Evolutionary conservation across 1,140 invertebrate species (phyloP).

Genomic region (Drosophila murphyi): DNA sequence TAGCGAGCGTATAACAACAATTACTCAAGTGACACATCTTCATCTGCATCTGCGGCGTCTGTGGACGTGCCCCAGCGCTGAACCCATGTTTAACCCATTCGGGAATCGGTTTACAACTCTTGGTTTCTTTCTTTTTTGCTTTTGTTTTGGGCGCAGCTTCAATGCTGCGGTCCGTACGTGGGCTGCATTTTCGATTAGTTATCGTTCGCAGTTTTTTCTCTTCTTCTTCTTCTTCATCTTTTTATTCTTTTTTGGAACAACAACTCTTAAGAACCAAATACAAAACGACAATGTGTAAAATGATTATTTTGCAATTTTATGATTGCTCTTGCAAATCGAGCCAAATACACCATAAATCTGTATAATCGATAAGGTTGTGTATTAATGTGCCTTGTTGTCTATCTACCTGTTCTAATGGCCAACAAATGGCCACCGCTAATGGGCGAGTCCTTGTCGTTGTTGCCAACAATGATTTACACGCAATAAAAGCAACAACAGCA

Average conservation of each 20-base stretch:
- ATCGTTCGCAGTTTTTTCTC: background rate
- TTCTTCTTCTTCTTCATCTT: too few relatives aligned
- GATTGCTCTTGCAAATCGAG: background rate
- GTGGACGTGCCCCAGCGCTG: conserved; percentile 52
- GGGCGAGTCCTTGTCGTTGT: conserved; percentile 42
- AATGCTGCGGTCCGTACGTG: conserved; percentile 63
- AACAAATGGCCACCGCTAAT: conserved; percentile 20
- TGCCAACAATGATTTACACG: conserved; percentile 67
- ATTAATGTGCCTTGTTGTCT: background rate
- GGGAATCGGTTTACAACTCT: conserved; percentile 15
- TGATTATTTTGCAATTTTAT: conserved; percentile 2
- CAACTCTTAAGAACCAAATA: too few relatives aligned
- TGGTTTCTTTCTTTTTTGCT: background rate
- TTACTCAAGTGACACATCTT: conserved; percentile 83
- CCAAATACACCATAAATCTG: conserved; percentile 4
- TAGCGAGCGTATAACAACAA: conserved; percentile 62
- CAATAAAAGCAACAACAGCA: conserved; percentile 64
- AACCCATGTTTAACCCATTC: conserved; percentile 10
- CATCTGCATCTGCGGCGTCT: conserved; percentile 62
- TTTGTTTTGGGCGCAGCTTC: conserved; percentile 50
- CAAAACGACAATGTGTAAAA: too few relatives aligned
- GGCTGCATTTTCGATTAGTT: conserved; percentile 63
- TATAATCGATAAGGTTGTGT: background rate
- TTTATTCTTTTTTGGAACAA: too few relatives aligned
- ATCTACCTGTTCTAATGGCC: conserved; percentile 30